Base-by-base conservation (phyloP, 2,113 vertebrate species). In the Callopanchax toddi region DNA sequence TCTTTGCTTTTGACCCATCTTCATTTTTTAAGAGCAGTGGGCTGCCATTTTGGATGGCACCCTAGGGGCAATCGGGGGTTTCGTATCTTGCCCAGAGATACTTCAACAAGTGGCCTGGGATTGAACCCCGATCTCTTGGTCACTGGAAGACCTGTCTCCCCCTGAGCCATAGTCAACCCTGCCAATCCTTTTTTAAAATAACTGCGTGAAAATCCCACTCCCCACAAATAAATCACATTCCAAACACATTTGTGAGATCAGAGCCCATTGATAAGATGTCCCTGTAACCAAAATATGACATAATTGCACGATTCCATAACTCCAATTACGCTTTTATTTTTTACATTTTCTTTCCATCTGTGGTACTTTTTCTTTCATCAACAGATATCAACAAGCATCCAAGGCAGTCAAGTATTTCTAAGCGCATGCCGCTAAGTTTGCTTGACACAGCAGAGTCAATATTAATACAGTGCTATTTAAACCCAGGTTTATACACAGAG, bases 381-480 rank as follows among this genome's bases (percentile, higher is more conserved):
- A 72, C 32, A 60, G 37, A 86, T 76, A 84, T 77, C 74, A 76
- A 83, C 79, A 56, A 79, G 77, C 67, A 85, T 87, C 85, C 69
- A 80, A 78, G 55, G 83, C 60, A 87, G 81, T 88, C 71, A 77
- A 87, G 68, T 87, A 71, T 83, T 87, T 87, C 78, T 60, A 76
- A 85, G 78, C 65, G 32, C 77, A 89, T 82, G 74, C 76, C 52
- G 18, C 77, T 12, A 67, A 79, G 87, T 89, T 89, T 88, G 79
- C 83, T 86, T 87, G 82, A 86, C 84, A 85, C 73, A 87, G 82
- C 58, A 82, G 61, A 83, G 87, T 90, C 83, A 91, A 91, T 89
- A 90, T 87, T 85, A 87, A 89, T 84, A 74, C 60, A 86, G 85
- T 82, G 80, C 79, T 78, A 87, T 89, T 89, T 85, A 89, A 87